Conservation (phyloP, 1,140 invertebrate species). For the Drosophila melanica region DNA sequence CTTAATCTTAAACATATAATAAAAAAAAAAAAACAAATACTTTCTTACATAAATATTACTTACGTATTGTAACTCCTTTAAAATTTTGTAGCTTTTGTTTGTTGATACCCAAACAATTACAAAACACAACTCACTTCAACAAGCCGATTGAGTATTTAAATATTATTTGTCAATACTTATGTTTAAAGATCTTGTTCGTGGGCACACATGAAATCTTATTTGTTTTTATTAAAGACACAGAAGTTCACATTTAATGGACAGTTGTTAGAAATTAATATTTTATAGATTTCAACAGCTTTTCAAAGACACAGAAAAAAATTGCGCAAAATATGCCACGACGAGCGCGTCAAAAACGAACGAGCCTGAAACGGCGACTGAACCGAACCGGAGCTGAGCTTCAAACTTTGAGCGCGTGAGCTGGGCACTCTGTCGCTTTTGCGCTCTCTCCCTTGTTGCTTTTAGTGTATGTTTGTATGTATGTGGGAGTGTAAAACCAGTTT, state of each 20-base stretch:
- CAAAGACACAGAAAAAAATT: conserved; percentile 14
- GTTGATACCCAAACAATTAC: background rate
- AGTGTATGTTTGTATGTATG: conserved; percentile 19
- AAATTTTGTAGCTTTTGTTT: background rate
- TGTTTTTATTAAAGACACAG: no score
- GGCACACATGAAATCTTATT: no score
- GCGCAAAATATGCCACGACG: conserved; percentile 21
- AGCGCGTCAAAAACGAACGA: conserved; percentile 52
- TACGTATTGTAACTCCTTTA: conserved; percentile 26
- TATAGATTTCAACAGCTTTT: conserved; percentile 14
- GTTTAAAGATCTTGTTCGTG: no score
- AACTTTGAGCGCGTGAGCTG: conserved; percentile 27
- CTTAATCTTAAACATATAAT: no score
- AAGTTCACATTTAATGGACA: conserved; percentile 2
- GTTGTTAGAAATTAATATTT: conserved; percentile 6
- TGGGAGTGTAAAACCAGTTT: conserved; percentile 73
- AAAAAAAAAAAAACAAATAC: no score
- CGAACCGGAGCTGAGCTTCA: conserved; percentile 48
- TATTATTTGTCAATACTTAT: background rate
- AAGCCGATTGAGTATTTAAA: background rate
- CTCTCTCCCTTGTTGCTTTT: conserved; percentile 10
- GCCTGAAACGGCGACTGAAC: conserved; percentile 54
- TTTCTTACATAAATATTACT: background rate
- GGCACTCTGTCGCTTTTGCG: conserved; percentile 3
- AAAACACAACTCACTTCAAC: conserved; percentile 2